These are phyloP conservation scores for Lasioglossum oenotherae DNA, from an alignment of 2,888 invertebrate genomes.

Conservation along the genomic window DNA sequence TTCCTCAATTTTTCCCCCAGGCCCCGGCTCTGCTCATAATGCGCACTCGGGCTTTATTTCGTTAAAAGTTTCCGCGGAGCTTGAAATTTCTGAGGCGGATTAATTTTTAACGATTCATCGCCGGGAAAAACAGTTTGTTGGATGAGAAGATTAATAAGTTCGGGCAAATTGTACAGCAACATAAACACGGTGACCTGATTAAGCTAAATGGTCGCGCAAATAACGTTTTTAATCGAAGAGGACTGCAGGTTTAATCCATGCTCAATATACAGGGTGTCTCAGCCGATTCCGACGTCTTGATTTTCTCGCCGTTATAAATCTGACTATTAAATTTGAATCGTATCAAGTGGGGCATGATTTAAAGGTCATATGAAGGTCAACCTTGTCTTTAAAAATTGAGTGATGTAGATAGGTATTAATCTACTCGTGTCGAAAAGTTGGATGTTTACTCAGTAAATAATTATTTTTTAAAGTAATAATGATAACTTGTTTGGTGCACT, in stretches of 20 bases:
- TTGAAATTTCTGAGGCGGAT: slow-evolving; percentile 2
- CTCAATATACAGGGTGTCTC: background rate
- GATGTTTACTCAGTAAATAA: too few species aligned
- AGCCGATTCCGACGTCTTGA: too few species aligned
- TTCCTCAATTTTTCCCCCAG: slow-evolving; percentile 22
- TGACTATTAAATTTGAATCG: too few species aligned
- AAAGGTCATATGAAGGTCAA: too few species aligned
- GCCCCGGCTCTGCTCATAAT: background rate
- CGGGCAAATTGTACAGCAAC: background rate
- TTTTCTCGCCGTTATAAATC: too few species aligned
- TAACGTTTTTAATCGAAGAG: background rate
- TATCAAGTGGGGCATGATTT: too few species aligned
- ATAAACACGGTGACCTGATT: background rate
- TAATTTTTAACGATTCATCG: slow-evolving; percentile 28
- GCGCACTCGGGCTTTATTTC: slow-evolving; percentile 23
- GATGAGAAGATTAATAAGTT: background rate
- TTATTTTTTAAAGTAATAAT: too few species aligned
- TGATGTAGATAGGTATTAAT: too few species aligned
- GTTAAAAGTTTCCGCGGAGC: slow-evolving; percentile 1
- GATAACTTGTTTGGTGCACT: too few species aligned
- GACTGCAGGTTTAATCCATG: background rate
- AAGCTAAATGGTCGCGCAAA: background rate
- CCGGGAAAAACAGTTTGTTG: background rate
- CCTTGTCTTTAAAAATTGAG: too few species aligned
- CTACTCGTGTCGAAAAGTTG: too few species aligned